Conservation (phyloP, 1,140 invertebrate species). For the Parasteatoda tepidariorum region DNA sequence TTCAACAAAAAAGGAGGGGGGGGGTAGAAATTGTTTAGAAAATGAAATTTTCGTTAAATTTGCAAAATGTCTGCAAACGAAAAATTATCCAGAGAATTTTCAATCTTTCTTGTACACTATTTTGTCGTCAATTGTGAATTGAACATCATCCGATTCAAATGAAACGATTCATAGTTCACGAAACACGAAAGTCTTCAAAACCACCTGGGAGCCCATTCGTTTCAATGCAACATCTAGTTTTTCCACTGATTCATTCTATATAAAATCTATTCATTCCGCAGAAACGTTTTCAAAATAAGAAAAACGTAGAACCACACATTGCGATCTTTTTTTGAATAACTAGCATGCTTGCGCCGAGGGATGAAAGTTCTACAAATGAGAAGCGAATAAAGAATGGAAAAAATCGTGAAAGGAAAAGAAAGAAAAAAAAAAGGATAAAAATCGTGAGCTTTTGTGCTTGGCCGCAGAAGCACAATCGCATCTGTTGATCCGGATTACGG, state of each 20-base stretch:
- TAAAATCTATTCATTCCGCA: background rate
- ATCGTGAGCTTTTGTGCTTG: conserved; percentile 28
- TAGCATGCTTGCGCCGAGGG: background rate
- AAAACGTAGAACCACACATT: background rate
- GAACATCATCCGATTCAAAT: too few relatives aligned
- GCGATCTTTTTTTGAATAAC: background rate
- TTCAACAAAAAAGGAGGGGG: too few relatives aligned
- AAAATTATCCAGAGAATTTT: too few relatives aligned
- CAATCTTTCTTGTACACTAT: too few relatives aligned
- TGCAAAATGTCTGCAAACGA: too few relatives aligned
- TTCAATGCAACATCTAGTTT: background rate
- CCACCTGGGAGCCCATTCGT: background rate
- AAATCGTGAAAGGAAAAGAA: conserved; percentile 2
- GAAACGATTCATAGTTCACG: background rate
- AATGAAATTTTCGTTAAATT: too few relatives aligned
- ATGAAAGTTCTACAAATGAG: background rate
- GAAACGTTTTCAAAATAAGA: too few relatives aligned
- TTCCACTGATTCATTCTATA: background rate
- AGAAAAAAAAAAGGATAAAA: conserved; percentile 12
- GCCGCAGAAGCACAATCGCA: conserved; percentile 45
- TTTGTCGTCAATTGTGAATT: too few relatives aligned
- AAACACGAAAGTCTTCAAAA: background rate
- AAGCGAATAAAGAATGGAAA: conserved; percentile 21
- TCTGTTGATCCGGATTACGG: conserved; percentile 53
- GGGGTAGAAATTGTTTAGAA: too few relatives aligned